Conservation (phyloP, 2,888 invertebrate genomes). For the Leucophenga montana region DNA sequence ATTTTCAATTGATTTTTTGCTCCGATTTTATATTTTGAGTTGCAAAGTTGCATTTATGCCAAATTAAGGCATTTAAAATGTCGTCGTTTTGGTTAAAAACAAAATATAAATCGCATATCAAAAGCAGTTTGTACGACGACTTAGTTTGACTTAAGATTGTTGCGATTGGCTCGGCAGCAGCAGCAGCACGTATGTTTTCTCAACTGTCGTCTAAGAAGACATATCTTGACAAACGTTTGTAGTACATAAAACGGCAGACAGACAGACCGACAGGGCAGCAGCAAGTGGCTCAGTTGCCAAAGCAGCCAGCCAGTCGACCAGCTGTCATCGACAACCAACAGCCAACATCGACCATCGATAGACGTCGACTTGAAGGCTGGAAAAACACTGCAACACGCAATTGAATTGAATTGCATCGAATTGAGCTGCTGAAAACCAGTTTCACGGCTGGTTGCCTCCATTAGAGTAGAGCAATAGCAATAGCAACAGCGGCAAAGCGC, state of each 20-base stretch:
- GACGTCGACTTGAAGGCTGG: too few species aligned
- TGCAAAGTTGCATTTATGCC: conserved; percentile 23
- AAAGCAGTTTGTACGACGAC: not conserved
- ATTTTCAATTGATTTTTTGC: not conserved
- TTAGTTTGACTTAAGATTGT: not conserved
- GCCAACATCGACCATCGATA: too few species aligned
- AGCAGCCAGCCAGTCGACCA: conserved; percentile 29
- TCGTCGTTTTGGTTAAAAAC: not conserved
- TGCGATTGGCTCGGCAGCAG: not conserved
- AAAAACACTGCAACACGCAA: conserved; percentile 7
- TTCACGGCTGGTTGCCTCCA: conserved; percentile 2
- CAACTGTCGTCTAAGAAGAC: not conserved
- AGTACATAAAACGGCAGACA: conserved; percentile 30
- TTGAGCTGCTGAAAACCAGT: not conserved
- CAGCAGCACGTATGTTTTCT: not conserved
- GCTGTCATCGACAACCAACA: too few species aligned
- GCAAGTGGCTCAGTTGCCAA: conserved; percentile 27
- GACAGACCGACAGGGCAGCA: conserved; percentile 28
- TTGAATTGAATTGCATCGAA: not conserved
- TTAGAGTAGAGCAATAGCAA: too few species aligned
- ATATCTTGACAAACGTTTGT: conserved; percentile 42
- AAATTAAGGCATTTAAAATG: conserved; percentile 46
- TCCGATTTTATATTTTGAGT: not conserved
- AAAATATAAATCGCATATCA: not conserved
- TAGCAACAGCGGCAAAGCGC: too few species aligned